Evolutionary conservation across 2,888 invertebrate genomes (phyloP).

Genomic region (Tortrix viridana): DNA sequence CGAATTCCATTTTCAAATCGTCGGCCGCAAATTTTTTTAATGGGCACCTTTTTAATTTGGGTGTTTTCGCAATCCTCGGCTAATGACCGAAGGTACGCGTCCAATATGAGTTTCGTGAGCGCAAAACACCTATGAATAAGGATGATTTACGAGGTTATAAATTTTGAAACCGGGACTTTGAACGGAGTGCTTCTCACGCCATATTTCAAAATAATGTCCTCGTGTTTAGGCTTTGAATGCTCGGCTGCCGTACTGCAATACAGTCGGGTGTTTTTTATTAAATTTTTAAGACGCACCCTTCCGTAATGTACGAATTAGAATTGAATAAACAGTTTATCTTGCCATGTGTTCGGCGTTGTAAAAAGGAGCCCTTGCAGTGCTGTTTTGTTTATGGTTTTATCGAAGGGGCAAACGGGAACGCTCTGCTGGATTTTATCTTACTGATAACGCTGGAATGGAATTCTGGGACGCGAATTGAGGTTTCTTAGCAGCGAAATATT

Average conservation of each 20-base stretch:
- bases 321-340: conserved; percentile 30
- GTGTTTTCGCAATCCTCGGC: conserved; percentile 37
- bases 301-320: conserved; percentile 22
- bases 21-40: conserved; percentile 39
- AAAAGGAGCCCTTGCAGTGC: conserved; percentile 13
- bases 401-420: conserved; percentile 22
- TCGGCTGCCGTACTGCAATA: conserved; percentile 33
- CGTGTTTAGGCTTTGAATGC: conserved; percentile 52
- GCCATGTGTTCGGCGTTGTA: conserved; percentile 18
- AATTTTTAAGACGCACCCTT: conserved; percentile 31
- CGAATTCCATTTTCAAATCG: conserved; percentile 42
- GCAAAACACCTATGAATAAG: conserved; percentile 63
- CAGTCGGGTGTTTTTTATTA: conserved; percentile 27
- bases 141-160: conserved; percentile 63
- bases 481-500: not conserved
- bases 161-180: conserved; percentile 56
- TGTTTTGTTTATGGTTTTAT: conserved; percentile 29
- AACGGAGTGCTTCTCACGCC: conserved; percentile 58
- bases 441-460: conserved; percentile 22
- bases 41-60: conserved; percentile 37
- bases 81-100: conserved; percentile 44
- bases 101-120: conserved; percentile 53
- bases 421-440: conserved; percentile 23
- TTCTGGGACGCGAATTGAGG: not conserved
- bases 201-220: conserved; percentile 64